Conservation (phyloP, 1,140 invertebrate species). For the Polyergus mexicanus region DNA sequence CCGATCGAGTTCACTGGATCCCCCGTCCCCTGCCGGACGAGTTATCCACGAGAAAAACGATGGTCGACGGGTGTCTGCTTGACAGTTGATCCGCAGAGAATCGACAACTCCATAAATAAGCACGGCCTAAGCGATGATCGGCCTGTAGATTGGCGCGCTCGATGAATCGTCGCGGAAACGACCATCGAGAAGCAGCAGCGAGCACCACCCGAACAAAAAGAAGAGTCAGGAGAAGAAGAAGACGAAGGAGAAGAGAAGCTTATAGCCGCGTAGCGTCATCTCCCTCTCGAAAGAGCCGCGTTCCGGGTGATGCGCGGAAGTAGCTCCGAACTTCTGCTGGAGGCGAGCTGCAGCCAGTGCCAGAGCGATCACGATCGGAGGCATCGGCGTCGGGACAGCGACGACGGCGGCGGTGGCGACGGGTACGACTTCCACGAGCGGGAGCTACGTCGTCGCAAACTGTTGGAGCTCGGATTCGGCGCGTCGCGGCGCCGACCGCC, state of each 20-base stretch:
- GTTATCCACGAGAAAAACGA: constrained; percentile 13
- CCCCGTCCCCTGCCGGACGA: background rate
- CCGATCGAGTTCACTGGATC: constrained; percentile 33
- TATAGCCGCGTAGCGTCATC: constrained; percentile 59
- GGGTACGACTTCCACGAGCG: constrained; percentile 86
- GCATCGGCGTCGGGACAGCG: constrained; percentile 55
- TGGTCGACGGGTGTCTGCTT: constrained; percentile 15
- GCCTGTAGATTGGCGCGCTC: constrained; percentile 60
- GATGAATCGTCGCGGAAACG: constrained; percentile 68
- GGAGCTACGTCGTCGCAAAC: constrained; percentile 90
- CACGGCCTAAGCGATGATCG: constrained; percentile 42
- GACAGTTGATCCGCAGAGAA: constrained; percentile 40
- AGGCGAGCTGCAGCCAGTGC: constrained; percentile 84
- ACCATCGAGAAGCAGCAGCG: constrained; percentile 59
- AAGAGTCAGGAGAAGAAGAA: constrained; percentile 51
- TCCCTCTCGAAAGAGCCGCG: constrained; percentile 53
- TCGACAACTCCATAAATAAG: background rate
- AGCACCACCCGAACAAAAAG: constrained; percentile 52
- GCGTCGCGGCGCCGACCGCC: constrained; percentile 87
- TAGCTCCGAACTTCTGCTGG: constrained; percentile 94
- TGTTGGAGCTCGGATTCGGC: constrained; percentile 89
- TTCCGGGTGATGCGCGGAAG: constrained; percentile 90
- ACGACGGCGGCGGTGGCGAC: background rate
- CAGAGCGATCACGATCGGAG: constrained; percentile 65
- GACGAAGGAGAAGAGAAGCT: constrained; percentile 56